Conservation (phyloP, 2,797 vertebrate genomes). For the Apodemus agrarius region DNA sequence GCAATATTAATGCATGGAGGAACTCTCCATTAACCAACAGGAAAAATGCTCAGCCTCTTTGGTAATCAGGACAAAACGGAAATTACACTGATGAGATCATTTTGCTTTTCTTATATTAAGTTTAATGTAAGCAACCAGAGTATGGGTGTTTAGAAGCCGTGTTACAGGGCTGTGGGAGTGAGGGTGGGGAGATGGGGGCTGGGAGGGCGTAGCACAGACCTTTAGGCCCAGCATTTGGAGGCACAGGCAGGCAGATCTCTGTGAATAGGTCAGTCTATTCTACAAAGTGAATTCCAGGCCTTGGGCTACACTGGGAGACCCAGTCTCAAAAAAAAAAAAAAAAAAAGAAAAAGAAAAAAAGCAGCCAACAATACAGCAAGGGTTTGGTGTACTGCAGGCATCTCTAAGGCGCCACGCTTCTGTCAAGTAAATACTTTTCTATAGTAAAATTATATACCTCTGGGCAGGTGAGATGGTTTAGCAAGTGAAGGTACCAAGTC, state of each 20-base stretch:
- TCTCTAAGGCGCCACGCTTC: neutral
- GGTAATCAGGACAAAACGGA: neutral
- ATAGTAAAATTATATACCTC: neutral
- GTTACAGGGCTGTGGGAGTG: no score
- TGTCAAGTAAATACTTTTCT: neutral
- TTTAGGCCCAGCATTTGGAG: neutral
- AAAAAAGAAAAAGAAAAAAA: neutral
- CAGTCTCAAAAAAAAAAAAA: neutral
- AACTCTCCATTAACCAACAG: neutral
- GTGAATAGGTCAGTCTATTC: neutral
- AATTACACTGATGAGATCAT: slow-evolving; percentile 26
- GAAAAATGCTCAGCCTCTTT: slow-evolving; percentile 42
- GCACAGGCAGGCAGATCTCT: neutral
- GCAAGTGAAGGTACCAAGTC: neutral
- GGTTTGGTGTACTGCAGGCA: neutral
- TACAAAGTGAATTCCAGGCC: neutral
- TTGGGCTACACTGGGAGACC: neutral
- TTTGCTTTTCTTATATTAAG: slow-evolving; percentile 37
- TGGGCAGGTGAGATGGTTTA: neutral
- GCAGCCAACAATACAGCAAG: neutral
- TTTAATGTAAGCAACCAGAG: slow-evolving; percentile 21
- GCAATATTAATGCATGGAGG: neutral
- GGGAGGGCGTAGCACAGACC: neutral
- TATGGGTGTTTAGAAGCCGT: neutral
- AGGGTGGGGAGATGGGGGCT: no score